A percentile compares a stretch with the other conserved stretches of the same genome.
These are phyloP conservation scores for Myxocyprinus asiaticus DNA, from an alignment of 2,113 vertebrate species.

Conservation along the genomic window DNA sequence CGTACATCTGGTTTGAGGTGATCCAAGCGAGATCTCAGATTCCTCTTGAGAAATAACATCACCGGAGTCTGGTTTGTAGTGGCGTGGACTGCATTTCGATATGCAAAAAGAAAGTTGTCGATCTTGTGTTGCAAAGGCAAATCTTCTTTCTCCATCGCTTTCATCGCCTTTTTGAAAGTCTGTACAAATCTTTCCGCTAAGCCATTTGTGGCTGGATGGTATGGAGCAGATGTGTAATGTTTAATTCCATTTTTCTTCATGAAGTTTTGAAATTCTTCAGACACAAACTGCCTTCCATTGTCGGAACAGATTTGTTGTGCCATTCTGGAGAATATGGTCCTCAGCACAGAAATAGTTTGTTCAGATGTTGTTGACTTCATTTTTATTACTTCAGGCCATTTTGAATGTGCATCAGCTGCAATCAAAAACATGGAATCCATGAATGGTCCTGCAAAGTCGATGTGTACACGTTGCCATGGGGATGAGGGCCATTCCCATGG, in stretches of 20 bases:
- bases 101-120: not conserved
- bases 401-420: not conserved
- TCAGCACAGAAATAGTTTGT: too few species aligned
- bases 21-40: not conserved
- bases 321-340: not conserved
- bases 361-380: not conserved
- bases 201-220: too few species aligned
- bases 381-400: not conserved
- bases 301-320: not conserved
- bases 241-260: too few species aligned
- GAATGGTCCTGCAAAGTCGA: not conserved
- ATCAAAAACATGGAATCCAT: constrained; percentile 1
- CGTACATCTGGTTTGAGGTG: not conserved
- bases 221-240: too few species aligned
- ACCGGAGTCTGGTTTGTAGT: not conserved
- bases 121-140: not conserved
- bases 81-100: not conserved
- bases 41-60: not conserved
- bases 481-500: not conserved
- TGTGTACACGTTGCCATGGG: not conserved
- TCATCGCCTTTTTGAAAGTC: not conserved
- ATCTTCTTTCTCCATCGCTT: not conserved
- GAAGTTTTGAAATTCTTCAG: too few species aligned
- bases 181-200: not conserved
- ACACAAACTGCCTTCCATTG: not conserved